Evolutionary conservation across 2,797 vertebrate species (phyloP).

Genomic region (Hapalemur alaotrensis): DNA sequence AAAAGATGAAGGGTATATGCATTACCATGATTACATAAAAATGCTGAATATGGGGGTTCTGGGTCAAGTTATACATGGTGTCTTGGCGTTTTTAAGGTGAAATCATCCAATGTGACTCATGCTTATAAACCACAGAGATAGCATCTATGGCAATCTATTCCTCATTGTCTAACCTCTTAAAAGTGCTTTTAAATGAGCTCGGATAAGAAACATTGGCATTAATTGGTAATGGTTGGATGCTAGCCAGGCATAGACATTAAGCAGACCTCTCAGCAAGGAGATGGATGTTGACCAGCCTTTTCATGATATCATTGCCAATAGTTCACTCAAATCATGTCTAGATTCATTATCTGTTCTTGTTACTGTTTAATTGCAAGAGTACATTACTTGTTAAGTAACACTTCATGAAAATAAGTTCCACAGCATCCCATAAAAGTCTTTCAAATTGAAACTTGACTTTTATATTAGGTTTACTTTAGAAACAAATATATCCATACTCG

Average conservation of each 20-base stretch:
- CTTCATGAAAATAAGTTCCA: background rate
- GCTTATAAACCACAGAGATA: background rate
- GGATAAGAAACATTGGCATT: conserved; percentile 38
- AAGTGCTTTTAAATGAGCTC: conserved; percentile 51
- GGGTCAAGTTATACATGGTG: background rate
- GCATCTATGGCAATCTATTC: background rate
- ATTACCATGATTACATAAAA: background rate
- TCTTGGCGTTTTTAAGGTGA: background rate
- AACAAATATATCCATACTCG: background rate
- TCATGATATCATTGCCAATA: background rate
- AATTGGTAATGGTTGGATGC: background rate
- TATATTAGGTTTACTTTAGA: background rate
- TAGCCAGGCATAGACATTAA: background rate
- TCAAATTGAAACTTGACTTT: background rate
- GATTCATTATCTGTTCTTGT: background rate
- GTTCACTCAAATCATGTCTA: background rate
- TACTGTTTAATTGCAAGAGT: background rate
- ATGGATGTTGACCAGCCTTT: background rate
- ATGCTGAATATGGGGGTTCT: background rate
- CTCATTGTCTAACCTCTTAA: conserved; percentile 26
- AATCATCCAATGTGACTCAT: conserved; percentile 43
- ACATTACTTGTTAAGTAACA: background rate
- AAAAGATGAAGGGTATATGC: background rate
- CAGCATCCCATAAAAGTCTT: background rate
- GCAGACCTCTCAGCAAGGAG: conserved; percentile 21